Evolutionary conservation across 2,113 vertebrate genomes (phyloP).

Genomic region (Lethenteron camtschaticum): DNA sequence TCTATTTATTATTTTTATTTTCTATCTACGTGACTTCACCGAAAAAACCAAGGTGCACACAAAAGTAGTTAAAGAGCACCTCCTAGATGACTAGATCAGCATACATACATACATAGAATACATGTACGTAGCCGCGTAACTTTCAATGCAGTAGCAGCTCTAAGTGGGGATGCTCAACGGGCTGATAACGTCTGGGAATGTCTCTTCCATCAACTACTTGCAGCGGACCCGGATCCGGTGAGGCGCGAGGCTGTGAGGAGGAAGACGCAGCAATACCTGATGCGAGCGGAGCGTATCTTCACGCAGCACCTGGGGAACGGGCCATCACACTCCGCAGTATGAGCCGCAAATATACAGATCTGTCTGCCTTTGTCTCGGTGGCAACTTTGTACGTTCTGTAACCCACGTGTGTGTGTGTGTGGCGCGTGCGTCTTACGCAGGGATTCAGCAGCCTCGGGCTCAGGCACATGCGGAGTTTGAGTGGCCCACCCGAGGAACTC

Average conservation of each 20-base stretch:
- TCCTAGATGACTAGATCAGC: no score
- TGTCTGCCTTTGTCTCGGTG: no score
- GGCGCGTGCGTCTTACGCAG: conserved; percentile 19
- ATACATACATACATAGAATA: no score
- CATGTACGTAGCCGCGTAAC: no score
- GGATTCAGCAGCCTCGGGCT: conserved; percentile 90
- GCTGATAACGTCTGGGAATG: background rate
- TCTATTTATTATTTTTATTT: no score
- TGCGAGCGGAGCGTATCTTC: conserved; percentile 89
- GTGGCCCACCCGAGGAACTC: conserved; percentile 71
- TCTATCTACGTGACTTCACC: no score
- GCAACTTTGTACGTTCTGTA: background rate
- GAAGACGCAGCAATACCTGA: conserved; percentile 81
- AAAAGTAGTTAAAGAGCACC: no score
- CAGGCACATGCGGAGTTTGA: conserved; percentile 69
- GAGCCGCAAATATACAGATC: background rate
- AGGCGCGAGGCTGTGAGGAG: conserved; percentile 70
- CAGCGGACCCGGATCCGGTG: conserved; percentile 88
- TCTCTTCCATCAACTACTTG: conserved; percentile 9
- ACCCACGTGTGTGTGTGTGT: conserved; percentile 1
- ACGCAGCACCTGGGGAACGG: conserved; percentile 47
- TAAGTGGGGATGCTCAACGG: background rate
- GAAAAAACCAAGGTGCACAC: no score
- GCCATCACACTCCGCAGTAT: conserved; percentile 29
- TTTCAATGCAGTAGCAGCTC: background rate